phyloP scores from a whole-genome alignment of 2,113 vertebrate species.

The Marcusenius ussheri region DNA sequence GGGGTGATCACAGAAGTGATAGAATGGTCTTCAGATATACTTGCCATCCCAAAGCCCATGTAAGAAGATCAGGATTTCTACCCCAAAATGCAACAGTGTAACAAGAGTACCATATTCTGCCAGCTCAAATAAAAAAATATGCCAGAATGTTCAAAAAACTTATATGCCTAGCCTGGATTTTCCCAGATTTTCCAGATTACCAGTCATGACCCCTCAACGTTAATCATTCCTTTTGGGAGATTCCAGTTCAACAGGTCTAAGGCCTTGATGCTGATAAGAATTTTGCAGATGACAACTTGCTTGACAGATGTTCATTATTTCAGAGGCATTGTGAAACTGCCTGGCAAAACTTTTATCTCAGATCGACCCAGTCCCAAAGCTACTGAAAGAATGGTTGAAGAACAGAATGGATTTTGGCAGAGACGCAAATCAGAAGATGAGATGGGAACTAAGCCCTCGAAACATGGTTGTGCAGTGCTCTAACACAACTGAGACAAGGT shows the following conservation, averaged over 20 bases:
- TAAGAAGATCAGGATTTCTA: not conserved
- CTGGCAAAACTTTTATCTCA: not conserved
- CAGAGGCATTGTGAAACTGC: not conserved
- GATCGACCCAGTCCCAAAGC: not conserved
- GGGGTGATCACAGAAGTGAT: not conserved
- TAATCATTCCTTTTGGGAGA: not conserved
- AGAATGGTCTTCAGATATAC: not conserved
- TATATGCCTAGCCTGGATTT: not conserved
- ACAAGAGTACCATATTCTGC: not conserved
- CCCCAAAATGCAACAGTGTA: not conserved
- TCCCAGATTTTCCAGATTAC: not conserved
- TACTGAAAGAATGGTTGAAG: not conserved
- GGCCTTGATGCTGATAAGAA: not conserved
- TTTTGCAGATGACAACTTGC: not conserved
- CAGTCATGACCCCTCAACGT: not conserved
- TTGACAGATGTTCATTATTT: not conserved
- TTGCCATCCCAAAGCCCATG: not conserved
- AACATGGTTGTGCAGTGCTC: not conserved
- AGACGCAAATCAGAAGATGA: not conserved
- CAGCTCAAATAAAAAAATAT: not conserved
- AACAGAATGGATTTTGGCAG: not conserved
- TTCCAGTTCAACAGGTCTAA: not conserved
- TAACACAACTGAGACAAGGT: not conserved
- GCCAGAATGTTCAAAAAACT: too few relatives aligned
- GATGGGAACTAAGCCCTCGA: not conserved